Percentiles rank a stretch among this genome's conserved stretches.
Evolutionary conservation across 2,888 invertebrate species (phyloP).

Genomic region (Aricia artaxerxes): DNA sequence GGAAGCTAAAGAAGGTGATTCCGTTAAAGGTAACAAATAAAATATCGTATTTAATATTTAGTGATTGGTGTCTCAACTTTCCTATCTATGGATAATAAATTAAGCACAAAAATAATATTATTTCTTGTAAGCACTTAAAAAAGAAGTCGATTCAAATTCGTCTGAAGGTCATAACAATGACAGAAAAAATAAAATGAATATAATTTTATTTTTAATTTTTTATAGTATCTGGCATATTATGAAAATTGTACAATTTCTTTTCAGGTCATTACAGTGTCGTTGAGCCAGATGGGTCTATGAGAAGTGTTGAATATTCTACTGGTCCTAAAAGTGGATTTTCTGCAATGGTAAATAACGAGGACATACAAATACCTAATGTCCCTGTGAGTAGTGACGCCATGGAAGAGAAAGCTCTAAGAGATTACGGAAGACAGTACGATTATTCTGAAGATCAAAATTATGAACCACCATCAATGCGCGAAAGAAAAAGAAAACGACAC

Average conservation of each 20-base stretch:
- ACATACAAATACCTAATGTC: constrained; percentile 45
- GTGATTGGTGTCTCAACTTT: background rate
- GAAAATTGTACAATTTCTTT: constrained; percentile 39
- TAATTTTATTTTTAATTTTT: too few species aligned
- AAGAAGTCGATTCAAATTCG: too few species aligned
- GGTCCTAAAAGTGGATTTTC: constrained; percentile 80
- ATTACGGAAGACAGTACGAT: constrained; percentile 64
- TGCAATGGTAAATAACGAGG: constrained; percentile 79
- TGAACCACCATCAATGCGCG: constrained; percentile 51
- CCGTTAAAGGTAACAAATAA: constrained; percentile 70
- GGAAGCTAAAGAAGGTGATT: constrained; percentile 82
- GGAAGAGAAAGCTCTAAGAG: constrained; percentile 63
- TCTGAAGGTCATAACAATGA: too few species aligned
- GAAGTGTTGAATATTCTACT: constrained; percentile 82
- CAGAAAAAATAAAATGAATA: too few species aligned
- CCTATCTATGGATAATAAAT: too few species aligned
- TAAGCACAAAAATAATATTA: too few species aligned
- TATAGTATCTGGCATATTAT: background rate
- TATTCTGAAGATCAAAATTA: constrained; percentile 60
- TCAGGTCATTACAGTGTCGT: constrained; percentile 83
- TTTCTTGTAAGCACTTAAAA: too few species aligned
- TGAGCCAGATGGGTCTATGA: constrained; percentile 83
- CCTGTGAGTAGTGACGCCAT: constrained; percentile 43
- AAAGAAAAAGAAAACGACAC: constrained; percentile 55
- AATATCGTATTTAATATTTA: background rate